Base-by-base conservation (phyloP, 2,888 invertebrate genomes). In the Cephus rjabovi region DNA sequence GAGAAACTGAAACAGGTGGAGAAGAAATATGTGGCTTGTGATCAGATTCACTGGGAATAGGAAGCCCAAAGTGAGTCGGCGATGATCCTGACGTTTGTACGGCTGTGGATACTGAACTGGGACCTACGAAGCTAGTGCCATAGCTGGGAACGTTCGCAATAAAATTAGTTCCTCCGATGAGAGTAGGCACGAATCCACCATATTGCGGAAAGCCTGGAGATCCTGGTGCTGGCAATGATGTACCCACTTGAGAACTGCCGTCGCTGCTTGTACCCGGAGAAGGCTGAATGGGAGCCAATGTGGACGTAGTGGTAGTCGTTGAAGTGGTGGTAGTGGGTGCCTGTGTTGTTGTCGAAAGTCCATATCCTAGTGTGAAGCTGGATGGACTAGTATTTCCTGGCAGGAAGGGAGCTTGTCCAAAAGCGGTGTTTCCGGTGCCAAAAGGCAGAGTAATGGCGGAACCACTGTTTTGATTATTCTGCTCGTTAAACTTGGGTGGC, bases 41-140 rank as follows among this genome's bases (percentile, higher is more conserved):
- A 23, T 76, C 69, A 12, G 79, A 79, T 30, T 80, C 75, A 12
- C 81, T 83, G 0, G 90, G 89, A 77, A 91, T 86, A 0, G 91
- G 90, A 34, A 91, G 80, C 0, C 84, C 88, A 31, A 91, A 90
- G 35, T 91, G 89, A 1, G 90, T 91, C 0, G 90, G 90, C 4
- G 88, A 82, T 34, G 86, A 81, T 12, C 83, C 86, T 1, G 82
- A 75, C 0, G 87, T 71, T 69, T 85, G 85, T 4, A 81, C 78
- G 9, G 87, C 82, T 76, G 80, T 83, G 11, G 82, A 34, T 40
- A 75, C 71, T 31, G 71, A 76, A 74, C 33, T 34, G 33, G 80
- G 69, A 73, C 76, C 33, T 12, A 71, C 33, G 31, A 71, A 71
- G 31, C 75, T 71, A 0, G 84, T 78, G 0, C 84, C 83, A 75